Evolutionary conservation across 2,113 vertebrate species (phyloP).

Genomic region (Dromas ardeola): DNA sequence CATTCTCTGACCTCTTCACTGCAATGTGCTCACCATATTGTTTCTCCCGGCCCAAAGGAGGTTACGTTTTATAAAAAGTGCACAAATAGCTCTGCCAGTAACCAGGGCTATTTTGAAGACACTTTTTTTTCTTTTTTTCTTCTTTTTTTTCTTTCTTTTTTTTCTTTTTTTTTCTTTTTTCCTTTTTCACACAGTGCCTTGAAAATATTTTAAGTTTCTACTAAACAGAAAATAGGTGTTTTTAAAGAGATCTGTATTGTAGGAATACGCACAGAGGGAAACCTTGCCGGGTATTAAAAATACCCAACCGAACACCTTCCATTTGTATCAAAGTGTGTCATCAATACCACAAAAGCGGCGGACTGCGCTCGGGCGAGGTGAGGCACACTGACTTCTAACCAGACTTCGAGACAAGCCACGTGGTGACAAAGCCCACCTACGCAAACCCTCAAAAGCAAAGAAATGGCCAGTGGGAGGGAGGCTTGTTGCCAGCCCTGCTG

Average conservation of each 20-base stretch:
- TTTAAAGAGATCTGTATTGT: neutral
- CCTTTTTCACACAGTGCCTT: neutral
- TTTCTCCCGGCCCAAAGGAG: neutral
- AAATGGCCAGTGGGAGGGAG: neutral
- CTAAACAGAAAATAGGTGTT: neutral
- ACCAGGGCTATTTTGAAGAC: neutral
- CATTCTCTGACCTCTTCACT: neutral
- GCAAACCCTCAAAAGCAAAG: neutral
- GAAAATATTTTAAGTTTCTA: neutral
- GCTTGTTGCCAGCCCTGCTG: neutral
- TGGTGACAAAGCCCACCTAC: neutral
- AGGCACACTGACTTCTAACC: neutral
- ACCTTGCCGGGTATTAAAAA: neutral
- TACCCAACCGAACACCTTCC: neutral
- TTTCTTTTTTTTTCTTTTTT: too few species aligned
- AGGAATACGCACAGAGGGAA: neutral
- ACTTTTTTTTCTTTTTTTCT: too few species aligned
- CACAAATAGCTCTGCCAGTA: neutral
- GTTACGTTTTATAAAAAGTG: neutral
- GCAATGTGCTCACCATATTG: neutral
- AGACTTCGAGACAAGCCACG: neutral
- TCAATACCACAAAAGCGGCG: neutral
- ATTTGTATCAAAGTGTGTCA: neutral
- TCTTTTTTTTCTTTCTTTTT: neutral
- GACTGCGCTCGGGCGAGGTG: neutral